Conservation (phyloP, 2,797 vertebrate species). For the Cuniculus paca region DNA sequence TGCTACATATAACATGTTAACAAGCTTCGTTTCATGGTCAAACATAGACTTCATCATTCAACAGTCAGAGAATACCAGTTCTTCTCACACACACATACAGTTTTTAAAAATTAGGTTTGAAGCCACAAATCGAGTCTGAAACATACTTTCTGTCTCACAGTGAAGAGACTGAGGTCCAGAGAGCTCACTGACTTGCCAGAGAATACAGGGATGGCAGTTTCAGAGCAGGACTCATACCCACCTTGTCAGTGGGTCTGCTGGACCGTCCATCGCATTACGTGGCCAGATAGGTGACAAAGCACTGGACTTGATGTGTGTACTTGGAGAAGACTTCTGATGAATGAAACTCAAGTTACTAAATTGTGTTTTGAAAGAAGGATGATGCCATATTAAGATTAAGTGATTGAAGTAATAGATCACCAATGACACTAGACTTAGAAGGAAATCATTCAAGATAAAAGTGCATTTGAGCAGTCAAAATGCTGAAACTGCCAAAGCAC, state of each 20-base stretch:
- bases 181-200: background rate
- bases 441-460: background rate
- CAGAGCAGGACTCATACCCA: background rate
- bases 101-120: background rate
- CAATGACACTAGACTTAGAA: background rate
- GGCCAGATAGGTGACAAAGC: background rate
- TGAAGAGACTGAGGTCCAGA: background rate
- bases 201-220: background rate
- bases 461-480: background rate
- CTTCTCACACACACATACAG: background rate
- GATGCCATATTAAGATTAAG: background rate
- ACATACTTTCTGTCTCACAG: background rate
- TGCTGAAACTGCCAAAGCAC: background rate
- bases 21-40: background rate
- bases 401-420: background rate
- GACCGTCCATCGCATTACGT: accelerated
- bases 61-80: background rate
- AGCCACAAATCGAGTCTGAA: background rate
- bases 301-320: background rate
- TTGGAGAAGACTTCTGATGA: background rate
- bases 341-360: background rate
- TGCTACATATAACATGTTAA: background rate
- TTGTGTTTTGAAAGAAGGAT: slow-evolving; percentile 21
- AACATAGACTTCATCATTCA: background rate
- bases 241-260: accelerated